Evolutionary conservation across 2,113 vertebrate species (phyloP).

Genomic region (Sylvietta virens): DNA sequence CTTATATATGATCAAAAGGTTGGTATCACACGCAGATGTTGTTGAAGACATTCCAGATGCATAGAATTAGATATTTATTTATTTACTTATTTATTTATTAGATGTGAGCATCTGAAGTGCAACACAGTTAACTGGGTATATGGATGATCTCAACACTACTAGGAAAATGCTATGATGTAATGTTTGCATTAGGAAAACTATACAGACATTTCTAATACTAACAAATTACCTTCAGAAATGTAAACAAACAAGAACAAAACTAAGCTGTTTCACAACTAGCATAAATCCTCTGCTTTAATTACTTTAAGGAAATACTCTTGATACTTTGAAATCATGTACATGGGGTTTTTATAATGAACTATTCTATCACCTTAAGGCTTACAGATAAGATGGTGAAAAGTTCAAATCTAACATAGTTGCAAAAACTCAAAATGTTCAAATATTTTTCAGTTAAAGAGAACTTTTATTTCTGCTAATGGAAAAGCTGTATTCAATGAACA

Average conservation of each 20-base stretch:
- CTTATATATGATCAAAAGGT: neutral
- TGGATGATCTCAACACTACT: neutral
- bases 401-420: neutral
- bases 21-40: neutral
- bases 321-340: neutral
- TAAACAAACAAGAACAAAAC: neutral
- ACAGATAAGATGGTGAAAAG: neutral
- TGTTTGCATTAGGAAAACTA: neutral
- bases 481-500: neutral
- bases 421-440: neutral
- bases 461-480: neutral
- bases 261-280: neutral
- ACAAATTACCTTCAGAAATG: neutral
- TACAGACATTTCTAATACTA: neutral
- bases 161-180: neutral
- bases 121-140: neutral
- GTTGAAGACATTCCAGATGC: neutral
- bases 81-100: neutral
- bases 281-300: neutral
- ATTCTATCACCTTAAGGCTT: neutral
- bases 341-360: neutral
- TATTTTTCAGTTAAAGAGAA: neutral
- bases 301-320: neutral
- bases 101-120: neutral
- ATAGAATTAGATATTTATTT: neutral